Base-by-base conservation (phyloP, 2,888 invertebrate genomes). In the Tetranychus piercei region DNA sequence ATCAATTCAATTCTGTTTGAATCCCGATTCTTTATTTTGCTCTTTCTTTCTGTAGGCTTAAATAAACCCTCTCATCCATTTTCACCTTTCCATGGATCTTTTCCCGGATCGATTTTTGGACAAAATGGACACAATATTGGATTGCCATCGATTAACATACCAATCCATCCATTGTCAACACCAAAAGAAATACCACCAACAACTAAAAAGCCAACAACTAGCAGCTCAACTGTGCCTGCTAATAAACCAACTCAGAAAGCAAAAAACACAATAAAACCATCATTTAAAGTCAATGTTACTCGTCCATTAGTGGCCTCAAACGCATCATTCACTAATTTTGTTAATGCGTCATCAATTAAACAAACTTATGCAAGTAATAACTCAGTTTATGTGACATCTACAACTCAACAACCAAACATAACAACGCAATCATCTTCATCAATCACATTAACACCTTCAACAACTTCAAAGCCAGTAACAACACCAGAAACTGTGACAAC, bases 391-490 rank as follows among this genome's bases (percentile, higher is more conserved):
- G 34, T 34, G 34, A 34, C 3, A 34, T 4, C 34, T 34, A 34
- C 34, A 34, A 34, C 34, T 4, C 34, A 34, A 34, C 5, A 3
- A 4, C 34, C 34, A 34, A 34, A 34, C 34, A 55, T 55, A 7
- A 55, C 55, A 55, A 55, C 55, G 1, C 55, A 55, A 55, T 55
- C 55, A 45, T 45, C 45, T 7, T 45, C 45, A 55, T 55, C 55
- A 34, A 34, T 34, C 34, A 34, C 34, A 55, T 55, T 15, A 55
- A 15, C 55, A 55, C 55, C 73, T 72, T 34, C 70, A 45, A 44
- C 65, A 67, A 73, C 67, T 44, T 8, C 44, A 65, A 70, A 20
- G 65, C 64, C 71, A 71, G n/a, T 65, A 23, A 71, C 65, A 70
- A 15, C 55, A 74, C 43, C 44, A 67, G 22, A n/a, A 45, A 55